phyloP scores from a whole-genome alignment of 1,140 invertebrate genomes.

The Temnothorax nylanderi region DNA sequence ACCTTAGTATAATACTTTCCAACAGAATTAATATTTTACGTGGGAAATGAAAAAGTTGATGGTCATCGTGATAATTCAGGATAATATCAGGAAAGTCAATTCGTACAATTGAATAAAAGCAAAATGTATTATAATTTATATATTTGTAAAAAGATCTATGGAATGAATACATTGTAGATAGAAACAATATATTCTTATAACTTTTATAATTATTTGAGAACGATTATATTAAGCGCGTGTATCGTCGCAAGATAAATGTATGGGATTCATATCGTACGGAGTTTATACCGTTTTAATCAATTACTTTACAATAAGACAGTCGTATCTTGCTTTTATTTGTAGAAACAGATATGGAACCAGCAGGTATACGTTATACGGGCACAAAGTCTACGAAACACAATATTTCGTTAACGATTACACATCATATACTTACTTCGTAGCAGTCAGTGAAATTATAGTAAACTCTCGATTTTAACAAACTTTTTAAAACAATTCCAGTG shows the following conservation, averaged over 20 bases:
- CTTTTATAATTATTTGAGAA: neutral
- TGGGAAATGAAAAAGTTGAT: neutral
- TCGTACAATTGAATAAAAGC: neutral
- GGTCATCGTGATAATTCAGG: neutral
- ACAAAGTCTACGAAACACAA: neutral
- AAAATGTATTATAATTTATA: slow-evolving; percentile 11
- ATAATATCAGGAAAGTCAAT: neutral
- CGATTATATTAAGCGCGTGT: neutral
- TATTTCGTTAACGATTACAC: neutral
- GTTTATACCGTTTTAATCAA: slow-evolving; percentile 3
- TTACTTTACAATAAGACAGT: neutral
- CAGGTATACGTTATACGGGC: neutral
- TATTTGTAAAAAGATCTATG: slow-evolving; percentile 40
- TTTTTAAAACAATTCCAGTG: neutral
- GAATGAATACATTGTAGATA: slow-evolving; percentile 33
- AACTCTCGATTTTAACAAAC: slow-evolving; percentile 10
- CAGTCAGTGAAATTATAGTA: neutral
- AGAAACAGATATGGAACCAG: neutral
- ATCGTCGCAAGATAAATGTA: slow-evolving; percentile 2
- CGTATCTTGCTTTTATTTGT: neutral
- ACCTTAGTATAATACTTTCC: neutral
- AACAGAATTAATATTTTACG: neutral
- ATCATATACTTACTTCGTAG: neutral
- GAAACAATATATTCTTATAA: slow-evolving; percentile 7
- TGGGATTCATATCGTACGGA: neutral